A percentile compares a stretch with the other conserved stretches of the same genome.
These are phyloP conservation scores for Phengaris alcon DNA, from an alignment of 2,888 invertebrate species.

Conservation along the genomic window DNA sequence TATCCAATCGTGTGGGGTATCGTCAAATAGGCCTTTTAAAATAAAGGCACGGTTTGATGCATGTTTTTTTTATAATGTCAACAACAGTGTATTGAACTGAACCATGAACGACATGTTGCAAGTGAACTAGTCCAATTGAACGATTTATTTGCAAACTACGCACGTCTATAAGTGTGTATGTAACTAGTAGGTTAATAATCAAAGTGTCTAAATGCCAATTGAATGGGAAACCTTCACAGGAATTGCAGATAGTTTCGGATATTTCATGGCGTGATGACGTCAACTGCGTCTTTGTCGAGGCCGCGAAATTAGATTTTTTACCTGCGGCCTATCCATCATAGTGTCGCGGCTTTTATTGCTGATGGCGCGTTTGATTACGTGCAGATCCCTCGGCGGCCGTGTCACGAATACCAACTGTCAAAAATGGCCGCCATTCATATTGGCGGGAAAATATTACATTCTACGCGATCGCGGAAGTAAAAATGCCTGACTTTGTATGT, in stretches of 20 bases:
- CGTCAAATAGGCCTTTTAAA: no score
- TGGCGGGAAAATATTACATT: slow-evolving; percentile 18
- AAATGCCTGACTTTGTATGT: background rate
- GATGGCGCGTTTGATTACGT: slow-evolving; percentile 23
- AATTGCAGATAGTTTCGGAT: background rate
- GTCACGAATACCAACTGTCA: slow-evolving; percentile 23
- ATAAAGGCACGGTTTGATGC: no score
- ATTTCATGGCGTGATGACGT: background rate
- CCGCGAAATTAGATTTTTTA: slow-evolving; percentile 27
- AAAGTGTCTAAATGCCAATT: no score
- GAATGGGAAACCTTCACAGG: background rate
- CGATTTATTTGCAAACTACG: no score
- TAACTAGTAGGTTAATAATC: no score
- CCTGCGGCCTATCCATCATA: slow-evolving; percentile 28
- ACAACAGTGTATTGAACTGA: no score
- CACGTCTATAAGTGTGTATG: no score
- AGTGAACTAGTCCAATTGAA: no score
- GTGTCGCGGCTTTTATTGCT: slow-evolving; percentile 26
- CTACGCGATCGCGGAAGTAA: background rate
- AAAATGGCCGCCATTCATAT: slow-evolving; percentile 19
- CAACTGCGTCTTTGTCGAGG: background rate
- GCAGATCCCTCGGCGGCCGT: slow-evolving; percentile 20
- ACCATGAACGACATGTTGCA: no score
- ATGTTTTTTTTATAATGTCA: no score
- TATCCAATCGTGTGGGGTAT: no score